phyloP scores from a whole-genome alignment of 2,888 invertebrate species.

The Meganola albula region DNA sequence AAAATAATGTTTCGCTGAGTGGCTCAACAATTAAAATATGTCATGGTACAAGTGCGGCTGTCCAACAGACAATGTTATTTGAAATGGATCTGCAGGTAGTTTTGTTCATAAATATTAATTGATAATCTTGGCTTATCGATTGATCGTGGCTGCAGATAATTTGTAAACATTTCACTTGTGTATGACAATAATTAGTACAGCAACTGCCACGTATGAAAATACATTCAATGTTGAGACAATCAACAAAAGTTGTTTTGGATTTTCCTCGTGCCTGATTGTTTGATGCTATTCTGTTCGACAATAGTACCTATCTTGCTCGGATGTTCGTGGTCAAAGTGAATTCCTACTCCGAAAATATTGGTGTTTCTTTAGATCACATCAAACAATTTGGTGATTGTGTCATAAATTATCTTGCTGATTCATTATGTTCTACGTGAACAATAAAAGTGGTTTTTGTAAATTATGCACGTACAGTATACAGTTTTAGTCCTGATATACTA shows the following conservation, averaged over 20 bases:
- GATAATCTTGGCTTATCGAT: slow-evolving; percentile 45
- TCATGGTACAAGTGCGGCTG: too few relatives aligned
- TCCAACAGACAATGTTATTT: too few relatives aligned
- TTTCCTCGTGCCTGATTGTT: slow-evolving; percentile 48
- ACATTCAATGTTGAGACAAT: slow-evolving; percentile 40
- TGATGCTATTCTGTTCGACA: slow-evolving; percentile 32
- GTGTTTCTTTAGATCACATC: too few relatives aligned
- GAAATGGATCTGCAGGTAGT: too few relatives aligned
- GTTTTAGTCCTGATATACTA: slow-evolving; percentile 20
- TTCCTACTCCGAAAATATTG: too few relatives aligned
- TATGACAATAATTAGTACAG: slow-evolving; percentile 50
- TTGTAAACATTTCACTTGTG: slow-evolving; percentile 63
- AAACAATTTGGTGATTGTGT: slow-evolving; percentile 11
- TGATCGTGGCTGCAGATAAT: slow-evolving; percentile 60
- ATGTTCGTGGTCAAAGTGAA: too few relatives aligned
- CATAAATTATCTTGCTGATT: slow-evolving; percentile 7
- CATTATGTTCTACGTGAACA: slow-evolving; percentile 36
- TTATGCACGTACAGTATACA: slow-evolving; percentile 34
- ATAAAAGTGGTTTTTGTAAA: slow-evolving; percentile 31
- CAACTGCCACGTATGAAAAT: slow-evolving; percentile 49
- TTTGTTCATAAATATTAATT: too few relatives aligned
- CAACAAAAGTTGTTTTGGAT: slow-evolving; percentile 63
- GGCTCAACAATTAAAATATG: too few relatives aligned
- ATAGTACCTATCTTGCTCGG: too few relatives aligned
- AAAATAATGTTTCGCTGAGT: too few relatives aligned